Evolutionary conservation across 1,140 invertebrate genomes (phyloP).

Genomic region (Coelopa frigida): DNA sequence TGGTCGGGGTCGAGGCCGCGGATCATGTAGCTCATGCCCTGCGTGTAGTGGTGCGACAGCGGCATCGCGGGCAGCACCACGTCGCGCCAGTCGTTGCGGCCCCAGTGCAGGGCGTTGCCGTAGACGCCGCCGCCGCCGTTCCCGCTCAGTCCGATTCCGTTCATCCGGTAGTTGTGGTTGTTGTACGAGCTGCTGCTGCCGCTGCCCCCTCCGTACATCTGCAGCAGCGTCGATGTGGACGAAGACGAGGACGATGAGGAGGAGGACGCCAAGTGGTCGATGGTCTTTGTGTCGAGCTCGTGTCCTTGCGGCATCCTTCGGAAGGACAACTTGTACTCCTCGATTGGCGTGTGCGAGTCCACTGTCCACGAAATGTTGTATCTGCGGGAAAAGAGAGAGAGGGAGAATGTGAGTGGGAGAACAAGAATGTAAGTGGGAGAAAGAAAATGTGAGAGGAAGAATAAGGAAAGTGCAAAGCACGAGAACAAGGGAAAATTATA

Average conservation of each 20-base stretch:
- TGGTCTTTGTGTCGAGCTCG: constrained; percentile 45
- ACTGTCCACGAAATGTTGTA: constrained; percentile 63
- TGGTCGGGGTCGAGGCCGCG: constrained; percentile 51
- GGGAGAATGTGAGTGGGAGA: neutral
- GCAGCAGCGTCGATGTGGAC: constrained; percentile 22
- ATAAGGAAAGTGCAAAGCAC: neutral
- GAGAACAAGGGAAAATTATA: no score
- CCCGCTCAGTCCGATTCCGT: constrained; percentile 12
- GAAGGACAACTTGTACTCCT: constrained; percentile 58
- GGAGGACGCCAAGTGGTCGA: constrained; percentile 44
- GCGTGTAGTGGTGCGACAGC: constrained; percentile 45
- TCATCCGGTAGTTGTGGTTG: no score
- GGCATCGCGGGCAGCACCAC: constrained; percentile 52
- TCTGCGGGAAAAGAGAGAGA: constrained; percentile 22
- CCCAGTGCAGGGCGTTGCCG: constrained; percentile 43
- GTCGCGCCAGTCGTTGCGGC: constrained; percentile 52
- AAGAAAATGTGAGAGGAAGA: no score
- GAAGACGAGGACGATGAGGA: constrained; percentile 29
- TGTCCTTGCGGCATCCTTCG: constrained; percentile 51
- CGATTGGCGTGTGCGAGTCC: constrained; percentile 56
- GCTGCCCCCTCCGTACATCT: constrained; percentile 27
- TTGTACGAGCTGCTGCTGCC: constrained; percentile 16
- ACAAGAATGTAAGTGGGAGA: neutral
- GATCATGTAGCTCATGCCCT: constrained; percentile 55
- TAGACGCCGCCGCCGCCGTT: constrained; percentile 34